Percentiles rank a stretch among this genome's conserved stretches.
Evolutionary conservation across 2,797 vertebrate genomes (phyloP).

Genomic region (Chromis chromis): DNA sequence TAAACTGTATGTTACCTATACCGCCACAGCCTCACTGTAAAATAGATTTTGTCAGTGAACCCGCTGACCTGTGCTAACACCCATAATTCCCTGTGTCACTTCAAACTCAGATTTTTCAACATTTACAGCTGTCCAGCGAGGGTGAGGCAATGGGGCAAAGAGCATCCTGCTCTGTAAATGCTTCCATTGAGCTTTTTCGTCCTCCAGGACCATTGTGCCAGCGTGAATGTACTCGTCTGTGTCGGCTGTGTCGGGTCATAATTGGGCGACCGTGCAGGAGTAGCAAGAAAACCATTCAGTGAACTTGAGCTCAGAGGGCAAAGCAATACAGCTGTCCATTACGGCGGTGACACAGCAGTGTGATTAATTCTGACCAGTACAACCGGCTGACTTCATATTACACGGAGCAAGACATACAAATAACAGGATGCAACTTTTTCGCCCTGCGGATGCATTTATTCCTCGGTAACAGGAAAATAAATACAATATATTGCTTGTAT

Average conservation of each 20-base stretch:
- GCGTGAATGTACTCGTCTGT: slow-evolving; percentile 39
- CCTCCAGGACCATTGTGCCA: slow-evolving; percentile 62
- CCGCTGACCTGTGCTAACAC: slow-evolving; percentile 46
- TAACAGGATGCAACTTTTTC: slow-evolving; percentile 30
- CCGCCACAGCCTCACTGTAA: slow-evolving; percentile 18
- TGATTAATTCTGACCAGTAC: slow-evolving; percentile 45
- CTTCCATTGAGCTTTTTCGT: slow-evolving; percentile 55
- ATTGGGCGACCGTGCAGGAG: slow-evolving; percentile 31
- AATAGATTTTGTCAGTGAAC: slow-evolving; percentile 46
- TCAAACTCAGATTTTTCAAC: slow-evolving; percentile 45
- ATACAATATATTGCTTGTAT: not conserved
- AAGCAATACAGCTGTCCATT: slow-evolving; percentile 38
- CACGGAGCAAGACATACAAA: not conserved
- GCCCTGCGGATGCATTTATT: not conserved
- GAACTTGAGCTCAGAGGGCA: slow-evolving; percentile 48
- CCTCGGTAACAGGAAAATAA: slow-evolving; percentile 9
- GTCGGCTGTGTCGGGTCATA: slow-evolving; percentile 47
- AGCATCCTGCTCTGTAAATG: slow-evolving; percentile 51
- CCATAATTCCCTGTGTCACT: slow-evolving; percentile 50
- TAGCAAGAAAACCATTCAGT: slow-evolving; percentile 25
- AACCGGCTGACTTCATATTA: slow-evolving; percentile 30
- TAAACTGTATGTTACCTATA: slow-evolving; percentile 28
- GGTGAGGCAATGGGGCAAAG: slow-evolving; percentile 64
- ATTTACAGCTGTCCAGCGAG: slow-evolving; percentile 38
- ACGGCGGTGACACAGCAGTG: slow-evolving; percentile 14